Percentiles rank a stretch among this genome's conserved stretches.
These are phyloP conservation scores for Unio pictorum DNA, from an alignment of 2,888 invertebrate genomes.

Conservation along the genomic window DNA sequence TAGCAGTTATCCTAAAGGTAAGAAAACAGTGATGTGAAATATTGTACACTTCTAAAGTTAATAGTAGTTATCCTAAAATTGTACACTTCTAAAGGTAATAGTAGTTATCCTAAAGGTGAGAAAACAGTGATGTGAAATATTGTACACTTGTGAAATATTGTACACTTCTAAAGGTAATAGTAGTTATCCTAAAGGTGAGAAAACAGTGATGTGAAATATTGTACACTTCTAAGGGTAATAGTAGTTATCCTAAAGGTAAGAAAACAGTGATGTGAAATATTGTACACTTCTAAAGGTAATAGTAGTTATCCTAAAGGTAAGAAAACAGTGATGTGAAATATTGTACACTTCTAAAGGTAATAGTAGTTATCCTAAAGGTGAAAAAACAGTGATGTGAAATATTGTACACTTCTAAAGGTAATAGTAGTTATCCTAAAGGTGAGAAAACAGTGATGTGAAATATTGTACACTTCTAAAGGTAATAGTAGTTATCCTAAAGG, in stretches of 20 bases:
- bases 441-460: constrained; percentile 21
- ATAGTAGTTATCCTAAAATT: constrained; percentile 58
- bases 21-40: constrained; percentile 7
- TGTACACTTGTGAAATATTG: too few relatives aligned
- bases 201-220: background rate
- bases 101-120: constrained; percentile 73
- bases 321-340: constrained; percentile 4
- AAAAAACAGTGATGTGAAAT: constrained; percentile 7
- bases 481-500: constrained; percentile 71
- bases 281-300: background rate
- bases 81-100: background rate
- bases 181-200: constrained; percentile 73
- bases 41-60: background rate
- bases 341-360: background rate
- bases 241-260: constrained; percentile 74
- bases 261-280: constrained; percentile 1
- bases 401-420: background rate
- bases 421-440: constrained; percentile 73
- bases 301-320: constrained; percentile 73
- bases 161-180: background rate
- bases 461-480: background rate
- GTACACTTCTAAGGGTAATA: background rate
- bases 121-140: too few relatives aligned
- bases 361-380: constrained; percentile 73
- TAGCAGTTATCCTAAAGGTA: constrained; percentile 73